Evolutionary conservation across 92 coral and sea anemone species (phyloP).

Genomic region (Actinostola sp.): DNA sequence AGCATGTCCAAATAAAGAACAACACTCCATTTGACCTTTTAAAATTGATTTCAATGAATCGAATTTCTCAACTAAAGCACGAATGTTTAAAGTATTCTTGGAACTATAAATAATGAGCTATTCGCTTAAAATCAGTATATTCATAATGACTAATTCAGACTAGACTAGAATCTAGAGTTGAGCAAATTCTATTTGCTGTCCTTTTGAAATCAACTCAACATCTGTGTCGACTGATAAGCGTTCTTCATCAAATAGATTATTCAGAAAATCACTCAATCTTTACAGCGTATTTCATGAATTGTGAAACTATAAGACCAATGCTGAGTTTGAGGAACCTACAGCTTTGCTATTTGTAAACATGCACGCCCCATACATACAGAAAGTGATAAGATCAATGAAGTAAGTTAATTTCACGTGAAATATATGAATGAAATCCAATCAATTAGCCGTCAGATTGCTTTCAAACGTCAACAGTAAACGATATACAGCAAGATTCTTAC

Average conservation of each 20-base stretch:
- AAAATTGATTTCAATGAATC: no score
- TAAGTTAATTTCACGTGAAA: no score
- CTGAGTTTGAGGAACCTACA: background rate
- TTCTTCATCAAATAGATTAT: background rate
- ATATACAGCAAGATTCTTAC: background rate
- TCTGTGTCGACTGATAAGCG: background rate
- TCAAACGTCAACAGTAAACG: background rate
- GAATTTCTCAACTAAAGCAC: no score
- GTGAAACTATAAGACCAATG: conserved; percentile 15
- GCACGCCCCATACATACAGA: conserved; percentile 29
- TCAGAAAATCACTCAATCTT: background rate
- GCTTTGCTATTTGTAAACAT: background rate
- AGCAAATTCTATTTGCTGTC: conserved; percentile 1
- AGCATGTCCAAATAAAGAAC: no score
- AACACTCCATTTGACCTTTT: no score
- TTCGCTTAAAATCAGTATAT: no score
- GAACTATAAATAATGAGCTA: no score
- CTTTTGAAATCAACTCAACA: background rate
- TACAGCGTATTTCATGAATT: background rate
- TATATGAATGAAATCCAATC: conserved; percentile 2
- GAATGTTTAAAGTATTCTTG: no score
- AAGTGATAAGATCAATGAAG: background rate
- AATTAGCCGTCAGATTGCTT: background rate
- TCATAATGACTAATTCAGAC: no score
- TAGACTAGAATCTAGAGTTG: no score